Evolutionary conservation across 2,888 invertebrate species (phyloP).

Genomic region (Amiota mariae): DNA sequence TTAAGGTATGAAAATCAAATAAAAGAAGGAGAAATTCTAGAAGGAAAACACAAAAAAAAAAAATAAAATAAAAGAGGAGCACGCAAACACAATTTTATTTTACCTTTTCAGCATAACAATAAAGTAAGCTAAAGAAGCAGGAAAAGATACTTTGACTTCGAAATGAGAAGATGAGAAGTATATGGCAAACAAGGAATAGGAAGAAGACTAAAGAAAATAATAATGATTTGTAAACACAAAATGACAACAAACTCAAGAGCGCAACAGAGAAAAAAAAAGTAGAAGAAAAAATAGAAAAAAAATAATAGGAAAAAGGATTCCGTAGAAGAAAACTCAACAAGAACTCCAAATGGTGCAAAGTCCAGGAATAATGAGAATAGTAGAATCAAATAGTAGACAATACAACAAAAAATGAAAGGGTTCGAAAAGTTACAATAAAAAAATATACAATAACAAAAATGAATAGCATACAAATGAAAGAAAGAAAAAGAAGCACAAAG

Average conservation of each 20-base stretch:
- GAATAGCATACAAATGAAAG: background rate
- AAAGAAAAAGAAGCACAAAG: background rate
- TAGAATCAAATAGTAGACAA: background rate
- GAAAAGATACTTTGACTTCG: background rate
- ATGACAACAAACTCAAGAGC: constrained; percentile 38
- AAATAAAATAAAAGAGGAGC: background rate
- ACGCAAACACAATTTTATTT: background rate
- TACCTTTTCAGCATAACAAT: constrained; percentile 1
- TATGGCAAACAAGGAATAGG: background rate
- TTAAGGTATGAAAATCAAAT: constrained; percentile 51
- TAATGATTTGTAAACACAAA: constrained; percentile 66
- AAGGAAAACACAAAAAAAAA: background rate
- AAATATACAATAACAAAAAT: too few species aligned
- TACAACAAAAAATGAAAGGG: background rate
- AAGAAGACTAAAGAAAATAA: constrained; percentile 42
- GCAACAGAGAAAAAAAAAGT: background rate
- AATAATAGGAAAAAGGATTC: too few species aligned
- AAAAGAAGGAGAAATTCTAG: background rate
- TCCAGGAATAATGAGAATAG: background rate
- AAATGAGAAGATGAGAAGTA: background rate
- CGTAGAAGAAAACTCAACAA: background rate
- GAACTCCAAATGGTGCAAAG: background rate
- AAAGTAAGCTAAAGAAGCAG: background rate
- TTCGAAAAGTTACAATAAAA: background rate
- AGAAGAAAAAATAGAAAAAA: background rate